Percentiles rank a stretch among this genome's conserved stretches.
Conservation (phyloP, 2,888 invertebrate genomes). For the Drosophila suboccidentalis region DNA sequence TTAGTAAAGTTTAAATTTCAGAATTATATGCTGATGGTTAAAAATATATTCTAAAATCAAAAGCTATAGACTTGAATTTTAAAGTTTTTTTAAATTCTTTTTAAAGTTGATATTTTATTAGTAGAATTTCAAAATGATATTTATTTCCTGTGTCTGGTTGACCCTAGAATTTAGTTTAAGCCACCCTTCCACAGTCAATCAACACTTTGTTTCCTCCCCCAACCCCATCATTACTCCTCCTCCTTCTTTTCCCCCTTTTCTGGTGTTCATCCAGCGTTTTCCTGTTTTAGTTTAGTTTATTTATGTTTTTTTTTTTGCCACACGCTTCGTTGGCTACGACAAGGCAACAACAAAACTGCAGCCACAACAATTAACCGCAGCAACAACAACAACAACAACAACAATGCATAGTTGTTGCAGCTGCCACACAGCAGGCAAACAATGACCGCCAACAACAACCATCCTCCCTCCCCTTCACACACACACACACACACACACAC, state of each 20-base stretch:
- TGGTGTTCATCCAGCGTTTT: constrained; percentile 6
- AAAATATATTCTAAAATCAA: no score
- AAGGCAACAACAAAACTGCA: constrained; percentile 58
- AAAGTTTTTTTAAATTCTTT: no score
- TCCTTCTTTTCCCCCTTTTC: neutral
- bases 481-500: constrained; percentile 28
- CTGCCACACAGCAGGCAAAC: constrained; percentile 35
- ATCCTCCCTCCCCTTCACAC: neutral
- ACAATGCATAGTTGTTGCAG: constrained; percentile 5
- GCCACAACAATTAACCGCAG: constrained; percentile 51
- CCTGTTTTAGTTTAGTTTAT: constrained; percentile 6
- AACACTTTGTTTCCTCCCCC: neutral
- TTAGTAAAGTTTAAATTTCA: no score
- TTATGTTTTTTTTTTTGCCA: constrained; percentile 23
- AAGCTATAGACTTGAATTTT: no score
- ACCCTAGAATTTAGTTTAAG: neutral
- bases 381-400: constrained; percentile 27
- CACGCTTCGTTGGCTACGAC: constrained; percentile 65
- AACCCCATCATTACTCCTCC: no score
- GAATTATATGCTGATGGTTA: no score
- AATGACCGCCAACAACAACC: constrained; percentile 40
- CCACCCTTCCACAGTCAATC: constrained; percentile 1
- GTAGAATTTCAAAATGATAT: neutral
- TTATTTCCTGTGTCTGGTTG: neutral
- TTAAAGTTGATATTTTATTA: no score